These are phyloP conservation scores for Lysandra bellargus DNA, from an alignment of 2,888 invertebrate species.

Conservation along the genomic window DNA sequence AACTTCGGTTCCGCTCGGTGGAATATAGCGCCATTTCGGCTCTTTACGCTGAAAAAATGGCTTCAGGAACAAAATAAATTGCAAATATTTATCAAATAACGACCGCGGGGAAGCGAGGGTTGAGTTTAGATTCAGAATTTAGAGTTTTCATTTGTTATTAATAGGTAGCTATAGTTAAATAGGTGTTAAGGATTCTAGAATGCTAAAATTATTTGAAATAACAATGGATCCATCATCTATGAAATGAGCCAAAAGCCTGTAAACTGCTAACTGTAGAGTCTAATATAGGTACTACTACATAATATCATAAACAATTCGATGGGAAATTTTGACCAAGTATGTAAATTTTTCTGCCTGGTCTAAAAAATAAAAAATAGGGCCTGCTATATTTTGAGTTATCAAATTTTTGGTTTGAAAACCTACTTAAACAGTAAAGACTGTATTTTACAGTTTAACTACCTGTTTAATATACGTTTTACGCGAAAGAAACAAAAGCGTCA, in stretches of 20 bases:
- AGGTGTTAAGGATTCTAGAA: not conserved
- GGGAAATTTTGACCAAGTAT: too few species aligned
- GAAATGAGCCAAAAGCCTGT: too few species aligned
- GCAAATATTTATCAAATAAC: slow-evolving; percentile 74
- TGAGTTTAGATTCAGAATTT: slow-evolving; percentile 37
- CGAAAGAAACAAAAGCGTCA: slow-evolving; percentile 45
- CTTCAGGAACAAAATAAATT: slow-evolving; percentile 69
- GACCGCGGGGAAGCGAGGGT: slow-evolving; percentile 51
- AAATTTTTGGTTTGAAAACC: too few species aligned
- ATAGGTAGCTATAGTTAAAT: not conserved
- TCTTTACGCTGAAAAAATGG: slow-evolving; percentile 69
- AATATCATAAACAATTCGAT: too few species aligned
- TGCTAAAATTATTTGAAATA: not conserved
- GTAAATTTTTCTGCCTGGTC: too few species aligned
- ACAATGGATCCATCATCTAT: too few species aligned
- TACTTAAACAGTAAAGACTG: too few species aligned
- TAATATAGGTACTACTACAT: too few species aligned
- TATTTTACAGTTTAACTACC: not conserved
- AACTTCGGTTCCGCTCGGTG: slow-evolving; percentile 66
- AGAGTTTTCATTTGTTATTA: slow-evolving; percentile 5
- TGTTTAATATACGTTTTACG: not conserved
- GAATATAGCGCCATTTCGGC: slow-evolving; percentile 61
- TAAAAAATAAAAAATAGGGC: too few species aligned
- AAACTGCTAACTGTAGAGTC: too few species aligned
- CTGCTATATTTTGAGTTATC: too few species aligned